Percentiles rank a stretch among this genome's conserved stretches.
Conservation (phyloP, 2,797 vertebrate species). For the Vireo griseus region DNA sequence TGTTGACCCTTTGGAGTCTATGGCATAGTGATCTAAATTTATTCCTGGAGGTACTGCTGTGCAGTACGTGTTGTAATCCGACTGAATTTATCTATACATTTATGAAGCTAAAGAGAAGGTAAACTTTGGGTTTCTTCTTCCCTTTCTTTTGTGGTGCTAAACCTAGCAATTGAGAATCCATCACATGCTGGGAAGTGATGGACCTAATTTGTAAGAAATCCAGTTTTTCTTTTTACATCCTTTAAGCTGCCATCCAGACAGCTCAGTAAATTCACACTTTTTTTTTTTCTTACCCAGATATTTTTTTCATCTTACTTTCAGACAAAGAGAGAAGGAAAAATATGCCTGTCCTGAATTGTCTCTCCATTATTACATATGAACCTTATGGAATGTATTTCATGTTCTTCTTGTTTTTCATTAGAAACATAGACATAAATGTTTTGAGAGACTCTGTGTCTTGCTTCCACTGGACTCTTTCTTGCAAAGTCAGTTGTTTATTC, state of each 20-base stretch:
- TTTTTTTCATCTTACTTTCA: background rate
- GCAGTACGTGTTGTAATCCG: background rate
- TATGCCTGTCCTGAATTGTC: background rate
- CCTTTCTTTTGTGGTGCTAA: background rate
- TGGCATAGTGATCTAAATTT: background rate
- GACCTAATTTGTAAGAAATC: background rate
- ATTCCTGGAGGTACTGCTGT: background rate
- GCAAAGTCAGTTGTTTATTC: background rate
- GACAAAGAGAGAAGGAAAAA: background rate
- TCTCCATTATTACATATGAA: background rate
- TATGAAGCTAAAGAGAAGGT: background rate
- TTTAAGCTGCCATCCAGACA: background rate
- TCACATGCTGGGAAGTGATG: background rate
- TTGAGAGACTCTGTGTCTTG: background rate
- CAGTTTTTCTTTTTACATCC: background rate
- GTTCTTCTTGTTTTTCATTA: background rate
- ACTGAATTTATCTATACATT: background rate
- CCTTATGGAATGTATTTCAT: background rate
- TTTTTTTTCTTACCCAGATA: background rate
- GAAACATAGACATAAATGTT: background rate
- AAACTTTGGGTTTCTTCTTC: background rate
- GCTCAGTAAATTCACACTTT: background rate
- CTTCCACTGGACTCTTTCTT: background rate
- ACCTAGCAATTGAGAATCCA: background rate
- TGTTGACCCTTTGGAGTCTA: conserved; percentile 14